Evolutionary conservation across 30 jellyfish, hydroid and myxozoan genomes (phyloP).

Genomic region (Hydractinia echinata): DNA sequence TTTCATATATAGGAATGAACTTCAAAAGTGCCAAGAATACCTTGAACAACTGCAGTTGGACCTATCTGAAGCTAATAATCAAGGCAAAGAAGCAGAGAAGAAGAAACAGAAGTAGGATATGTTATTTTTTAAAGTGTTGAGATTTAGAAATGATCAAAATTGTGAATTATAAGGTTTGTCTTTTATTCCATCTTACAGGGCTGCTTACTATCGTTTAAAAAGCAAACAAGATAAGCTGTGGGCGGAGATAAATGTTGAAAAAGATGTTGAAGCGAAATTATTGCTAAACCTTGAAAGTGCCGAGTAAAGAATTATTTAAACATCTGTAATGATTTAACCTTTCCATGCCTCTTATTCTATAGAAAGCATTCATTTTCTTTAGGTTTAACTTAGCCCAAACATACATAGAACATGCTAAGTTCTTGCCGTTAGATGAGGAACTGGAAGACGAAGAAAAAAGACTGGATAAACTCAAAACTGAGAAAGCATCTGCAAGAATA

Average conservation of each 20-base stretch:
- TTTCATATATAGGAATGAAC: slow-evolving; percentile 56
- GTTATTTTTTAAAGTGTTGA: not conserved
- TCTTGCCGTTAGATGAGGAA: slow-evolving; percentile 79
- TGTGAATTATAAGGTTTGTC: not conserved
- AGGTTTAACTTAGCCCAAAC: slow-evolving; percentile 92
- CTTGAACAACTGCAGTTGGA: slow-evolving; percentile 46
- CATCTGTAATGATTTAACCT: not conserved
- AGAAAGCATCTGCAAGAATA: slow-evolving; percentile 69
- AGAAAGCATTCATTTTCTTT: too few species aligned
- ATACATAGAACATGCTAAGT: slow-evolving; percentile 92
- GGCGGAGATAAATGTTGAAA: slow-evolving; percentile 64
- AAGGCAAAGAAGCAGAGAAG: slow-evolving; percentile 71
- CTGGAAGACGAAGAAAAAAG: slow-evolving; percentile 48
- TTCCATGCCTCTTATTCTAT: slow-evolving; percentile 1
- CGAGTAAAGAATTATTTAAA: slow-evolving; percentile 46
- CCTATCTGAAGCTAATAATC: slow-evolving; percentile 55
- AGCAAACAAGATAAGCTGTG: slow-evolving; percentile 58
- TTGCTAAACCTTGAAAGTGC: slow-evolving; percentile 74
- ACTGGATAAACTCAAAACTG: slow-evolving; percentile 59
- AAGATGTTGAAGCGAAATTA: slow-evolving; percentile 50
- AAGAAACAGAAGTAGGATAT: slow-evolving; percentile 53
- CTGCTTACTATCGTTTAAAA: slow-evolving; percentile 69
- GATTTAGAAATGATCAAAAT: not conserved
- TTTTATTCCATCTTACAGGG: slow-evolving; percentile 29
- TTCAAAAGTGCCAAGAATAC: slow-evolving; percentile 49